phyloP scores from a whole-genome alignment of 2,888 invertebrate genomes.

The Drosophila kambysellisi region DNA sequence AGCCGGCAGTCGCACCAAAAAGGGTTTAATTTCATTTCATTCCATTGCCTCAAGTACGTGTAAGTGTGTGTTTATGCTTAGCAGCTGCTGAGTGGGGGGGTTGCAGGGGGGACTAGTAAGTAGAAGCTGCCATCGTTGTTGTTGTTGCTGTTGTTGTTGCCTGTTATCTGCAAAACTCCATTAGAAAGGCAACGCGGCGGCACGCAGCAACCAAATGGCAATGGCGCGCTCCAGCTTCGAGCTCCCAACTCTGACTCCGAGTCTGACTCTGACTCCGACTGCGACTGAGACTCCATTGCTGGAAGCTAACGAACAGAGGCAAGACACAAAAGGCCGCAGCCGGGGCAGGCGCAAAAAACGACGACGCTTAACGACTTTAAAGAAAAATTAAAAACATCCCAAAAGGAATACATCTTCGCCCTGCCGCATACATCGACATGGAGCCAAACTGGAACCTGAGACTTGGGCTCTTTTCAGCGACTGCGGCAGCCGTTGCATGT shows the following conservation, averaged over 20 bases:
- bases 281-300: slow-evolving; percentile 31
- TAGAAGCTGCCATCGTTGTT: slow-evolving; percentile 40
- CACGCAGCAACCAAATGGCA: slow-evolving; percentile 77
- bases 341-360: slow-evolving; percentile 61
- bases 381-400: slow-evolving; percentile 82
- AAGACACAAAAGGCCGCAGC: slow-evolving; percentile 42
- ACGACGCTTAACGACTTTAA: slow-evolving; percentile 81
- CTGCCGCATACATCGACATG: slow-evolving; percentile 73
- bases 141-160: slow-evolving; percentile 43
- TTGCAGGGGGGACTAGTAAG: slow-evolving; percentile 4
- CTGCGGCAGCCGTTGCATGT: slow-evolving; percentile 66
- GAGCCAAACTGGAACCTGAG: slow-evolving; percentile 43
- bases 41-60: slow-evolving; percentile 71
- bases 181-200: slow-evolving; percentile 75
- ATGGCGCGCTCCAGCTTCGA: slow-evolving; percentile 54
- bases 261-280: not conserved
- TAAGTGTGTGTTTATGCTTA: slow-evolving; percentile 77
- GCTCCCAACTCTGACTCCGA: slow-evolving; percentile 5
- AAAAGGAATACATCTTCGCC: slow-evolving; percentile 82
- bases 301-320: slow-evolving; percentile 63
- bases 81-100: slow-evolving; percentile 42
- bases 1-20: slow-evolving; percentile 64
- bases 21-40: slow-evolving; percentile 81
- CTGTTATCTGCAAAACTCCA: slow-evolving; percentile 80
- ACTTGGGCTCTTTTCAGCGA: slow-evolving; percentile 21